phyloP scores from a whole-genome alignment of 2,888 invertebrate species.

The Agrotis exclamationis region DNA sequence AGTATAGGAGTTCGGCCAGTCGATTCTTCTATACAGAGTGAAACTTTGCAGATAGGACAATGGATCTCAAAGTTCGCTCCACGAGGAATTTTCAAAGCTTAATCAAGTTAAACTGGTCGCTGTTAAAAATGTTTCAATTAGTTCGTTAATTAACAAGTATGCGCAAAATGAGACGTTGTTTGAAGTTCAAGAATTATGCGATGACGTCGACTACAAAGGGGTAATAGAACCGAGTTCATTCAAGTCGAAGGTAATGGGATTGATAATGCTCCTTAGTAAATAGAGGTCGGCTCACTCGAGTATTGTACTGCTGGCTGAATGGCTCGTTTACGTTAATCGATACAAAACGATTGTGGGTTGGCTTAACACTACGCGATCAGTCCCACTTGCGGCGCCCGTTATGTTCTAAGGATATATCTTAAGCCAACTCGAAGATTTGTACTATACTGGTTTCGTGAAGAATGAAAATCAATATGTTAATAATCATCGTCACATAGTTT shows the following conservation, averaged over 20 bases:
- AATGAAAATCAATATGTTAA: conserved; percentile 10
- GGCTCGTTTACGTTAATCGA: conserved; percentile 48
- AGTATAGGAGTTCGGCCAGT: conserved; percentile 31
- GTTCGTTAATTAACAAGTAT: conserved; percentile 58
- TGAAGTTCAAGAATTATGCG: conserved; percentile 50
- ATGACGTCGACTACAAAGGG: conserved; percentile 46
- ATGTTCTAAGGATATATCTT: background rate
- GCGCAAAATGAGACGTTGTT: conserved; percentile 54
- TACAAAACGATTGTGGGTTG: conserved; percentile 43
- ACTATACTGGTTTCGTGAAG: background rate
- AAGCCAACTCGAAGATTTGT: conserved; percentile 8
- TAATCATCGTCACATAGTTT: conserved; percentile 11
- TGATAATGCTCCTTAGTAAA: conserved; percentile 51
- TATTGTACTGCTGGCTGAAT: conserved; percentile 45
- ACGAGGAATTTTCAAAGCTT: conserved; percentile 62
- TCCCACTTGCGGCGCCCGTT: conserved; percentile 24
- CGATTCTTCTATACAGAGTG: conserved; percentile 51
- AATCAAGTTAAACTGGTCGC: conserved; percentile 63
- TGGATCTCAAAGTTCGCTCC: conserved; percentile 60
- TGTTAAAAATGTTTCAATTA: conserved; percentile 72
- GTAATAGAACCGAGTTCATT: conserved; percentile 44
- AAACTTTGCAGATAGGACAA: conserved; percentile 65
- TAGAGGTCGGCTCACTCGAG: conserved; percentile 38
- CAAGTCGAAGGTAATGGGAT: conserved; percentile 49
- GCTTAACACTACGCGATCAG: conserved; percentile 38